Conservation (phyloP, 2,113 vertebrate genomes). For the Ranitomeya imitator region DNA sequence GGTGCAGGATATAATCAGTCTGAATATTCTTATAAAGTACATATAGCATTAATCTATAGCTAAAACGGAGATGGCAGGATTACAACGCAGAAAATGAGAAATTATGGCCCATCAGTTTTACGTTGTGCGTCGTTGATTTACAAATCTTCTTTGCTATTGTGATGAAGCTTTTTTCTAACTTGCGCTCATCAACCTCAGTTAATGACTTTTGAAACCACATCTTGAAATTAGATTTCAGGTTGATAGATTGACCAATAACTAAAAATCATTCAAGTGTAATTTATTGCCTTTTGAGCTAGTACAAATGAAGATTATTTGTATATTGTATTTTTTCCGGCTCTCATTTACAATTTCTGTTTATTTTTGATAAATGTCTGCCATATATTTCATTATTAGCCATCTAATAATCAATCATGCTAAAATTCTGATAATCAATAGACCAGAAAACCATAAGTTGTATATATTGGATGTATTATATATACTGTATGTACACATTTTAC, state of each 20-base stretch:
- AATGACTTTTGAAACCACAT: constrained; percentile 37
- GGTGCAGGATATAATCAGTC: not conserved
- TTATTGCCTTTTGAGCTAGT: constrained; percentile 18
- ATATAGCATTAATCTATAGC: not conserved
- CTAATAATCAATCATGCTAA: not conserved
- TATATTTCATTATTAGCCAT: not conserved
- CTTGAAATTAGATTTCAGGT: constrained; percentile 48
- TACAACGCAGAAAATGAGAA: constrained; percentile 39
- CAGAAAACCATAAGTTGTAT: not conserved
- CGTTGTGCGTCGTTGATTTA: constrained; percentile 4
- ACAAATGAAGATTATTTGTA: not conserved
- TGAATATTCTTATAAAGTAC: not conserved
- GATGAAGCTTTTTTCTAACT: constrained; percentile 23
- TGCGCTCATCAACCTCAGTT: constrained; percentile 21
- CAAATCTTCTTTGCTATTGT: constrained; percentile 36
- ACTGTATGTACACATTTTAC: too few species aligned
- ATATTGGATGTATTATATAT: too few species aligned
- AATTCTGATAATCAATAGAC: not conserved
- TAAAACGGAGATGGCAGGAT: not conserved
- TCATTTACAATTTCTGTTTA: not conserved
- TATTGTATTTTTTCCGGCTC: not conserved
- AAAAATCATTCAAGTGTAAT: constrained; percentile 39
- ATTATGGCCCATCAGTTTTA: constrained; percentile 33
- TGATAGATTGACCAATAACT: constrained; percentile 47
- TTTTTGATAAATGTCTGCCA: not conserved